Percentiles rank a stretch among this genome's conserved stretches.
Evolutionary conservation across 2,888 invertebrate genomes (phyloP).

Genomic region (Galerucella calmariensis): DNA sequence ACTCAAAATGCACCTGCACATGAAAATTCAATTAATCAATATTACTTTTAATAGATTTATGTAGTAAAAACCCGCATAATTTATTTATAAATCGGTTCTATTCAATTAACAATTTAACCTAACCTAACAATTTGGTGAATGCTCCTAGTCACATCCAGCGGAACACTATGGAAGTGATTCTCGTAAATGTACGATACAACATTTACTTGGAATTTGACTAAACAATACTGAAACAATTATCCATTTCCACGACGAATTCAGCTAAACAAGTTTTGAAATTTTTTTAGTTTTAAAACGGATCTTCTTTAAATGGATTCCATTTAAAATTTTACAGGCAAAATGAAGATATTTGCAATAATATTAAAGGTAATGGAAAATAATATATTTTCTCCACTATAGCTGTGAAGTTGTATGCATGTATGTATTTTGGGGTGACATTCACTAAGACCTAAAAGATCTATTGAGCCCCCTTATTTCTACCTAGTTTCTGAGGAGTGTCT

Average conservation of each 20-base stretch:
- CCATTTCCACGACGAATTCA: neutral
- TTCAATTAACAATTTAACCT: neutral
- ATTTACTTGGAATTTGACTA: neutral
- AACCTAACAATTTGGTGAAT: neutral
- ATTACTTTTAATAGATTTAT: no score
- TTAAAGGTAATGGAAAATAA: no score
- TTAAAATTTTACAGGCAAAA: neutral
- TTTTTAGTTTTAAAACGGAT: neutral
- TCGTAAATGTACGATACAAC: neutral
- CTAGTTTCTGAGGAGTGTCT: no score
- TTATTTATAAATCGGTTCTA: neutral
- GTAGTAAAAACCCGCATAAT: no score
- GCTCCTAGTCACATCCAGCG: neutral
- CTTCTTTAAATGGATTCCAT: neutral
- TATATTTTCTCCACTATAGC: no score
- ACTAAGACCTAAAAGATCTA: no score
- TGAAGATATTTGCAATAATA: no score
- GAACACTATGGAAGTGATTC: neutral
- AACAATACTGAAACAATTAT: conserved; percentile 16
- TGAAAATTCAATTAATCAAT: no score
- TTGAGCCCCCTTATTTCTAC: no score
- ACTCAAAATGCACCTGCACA: no score
- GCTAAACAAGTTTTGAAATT: neutral
- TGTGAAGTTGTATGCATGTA: no score
- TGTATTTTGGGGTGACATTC: no score